A percentile compares a stretch with the other conserved stretches of the same genome.
Evolutionary conservation across 2,888 invertebrate genomes (phyloP).

Genomic region (Temnothorax unifasciatus): DNA sequence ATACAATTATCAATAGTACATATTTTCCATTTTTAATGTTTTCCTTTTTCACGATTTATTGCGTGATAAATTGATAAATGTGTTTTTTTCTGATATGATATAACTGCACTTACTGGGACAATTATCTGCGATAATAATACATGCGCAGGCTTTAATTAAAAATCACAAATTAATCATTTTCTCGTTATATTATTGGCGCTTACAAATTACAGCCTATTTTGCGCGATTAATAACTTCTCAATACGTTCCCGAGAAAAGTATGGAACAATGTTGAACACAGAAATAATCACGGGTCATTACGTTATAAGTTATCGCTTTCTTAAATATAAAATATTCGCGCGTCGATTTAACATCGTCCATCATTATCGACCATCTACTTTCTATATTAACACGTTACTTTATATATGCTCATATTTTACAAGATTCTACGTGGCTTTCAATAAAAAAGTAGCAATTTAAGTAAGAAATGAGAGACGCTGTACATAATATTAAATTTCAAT

Average conservation of each 20-base stretch:
- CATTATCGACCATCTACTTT: slow-evolving; percentile 34
- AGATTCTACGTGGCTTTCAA: not conserved
- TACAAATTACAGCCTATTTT: slow-evolving; percentile 6
- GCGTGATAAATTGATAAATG: not conserved
- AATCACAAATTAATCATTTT: not conserved
- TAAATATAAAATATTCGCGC: slow-evolving; percentile 23
- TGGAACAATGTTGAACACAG: not conserved
- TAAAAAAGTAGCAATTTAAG: not conserved
- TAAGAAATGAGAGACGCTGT: not conserved
- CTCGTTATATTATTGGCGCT: not conserved
- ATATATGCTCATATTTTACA: not conserved
- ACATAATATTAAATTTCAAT: slow-evolving; percentile 8
- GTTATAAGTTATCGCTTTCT: slow-evolving; percentile 41
- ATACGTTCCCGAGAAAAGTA: slow-evolving; percentile 7
- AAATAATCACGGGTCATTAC: slow-evolving; percentile 27
- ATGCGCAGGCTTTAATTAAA: not conserved
- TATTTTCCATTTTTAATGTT: not conserved
- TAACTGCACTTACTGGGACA: no score
- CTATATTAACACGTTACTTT: slow-evolving; percentile 9
- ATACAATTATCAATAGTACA: not conserved
- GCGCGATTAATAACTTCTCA: slow-evolving; percentile 33
- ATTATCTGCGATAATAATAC: slow-evolving; percentile 15
- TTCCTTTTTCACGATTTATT: not conserved
- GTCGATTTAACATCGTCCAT: not conserved
- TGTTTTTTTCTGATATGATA: not conserved